Base-by-base conservation (phyloP, 1,140 invertebrate species). In the Diorhabda carinulata region DNA sequence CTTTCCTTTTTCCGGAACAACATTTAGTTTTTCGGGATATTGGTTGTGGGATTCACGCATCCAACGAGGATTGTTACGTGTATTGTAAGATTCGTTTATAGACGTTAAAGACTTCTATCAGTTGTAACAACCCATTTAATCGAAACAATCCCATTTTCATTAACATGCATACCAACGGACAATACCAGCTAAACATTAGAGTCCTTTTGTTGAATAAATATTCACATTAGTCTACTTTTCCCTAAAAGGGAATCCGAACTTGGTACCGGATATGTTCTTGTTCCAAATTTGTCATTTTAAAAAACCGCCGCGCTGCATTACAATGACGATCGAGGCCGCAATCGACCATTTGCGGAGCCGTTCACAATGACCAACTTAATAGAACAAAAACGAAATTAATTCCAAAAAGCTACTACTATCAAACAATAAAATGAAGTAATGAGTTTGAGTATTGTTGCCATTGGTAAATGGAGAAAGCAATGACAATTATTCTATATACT, bases 351-450 rank as follows among this genome's bases (percentile, higher is more conserved):
- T n/a, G 47, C 47, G 47, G 6, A n/a, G n/a, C 47, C 47, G n/a
- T 52, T 52, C 47, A n/a, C 47, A n/a, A 52, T 52, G 47, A 52
- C 47, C 47, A 52, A 52, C 47, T 52, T 52, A 52, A 52, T 52
- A n/a, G 47, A 52, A 52, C 4, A 52, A 52, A 52, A 52, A 52
- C 6, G 47, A 52, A 52, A 52, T 52, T 2, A 8, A 52, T 8
- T 8, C n/a, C 47, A 52, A 52, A 52, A 52, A n/a, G 47, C 47
- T n/a, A n/a, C 47, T n/a, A 52, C 8, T 9, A 9, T 9, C 5
- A 52, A 6, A 52, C 5, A 52, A 52, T 9, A n/a, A 52, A 52
- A 8, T 6, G n/a, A 52, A 52, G n/a, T 52, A 9, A 52, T 52
- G 47, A 52, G 47, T 52, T 5, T 52, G 5, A 9, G 9, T 25